Evolutionary conservation across 1,140 invertebrate species (phyloP).

Genomic region (Lasaia peninsularis): DNA sequence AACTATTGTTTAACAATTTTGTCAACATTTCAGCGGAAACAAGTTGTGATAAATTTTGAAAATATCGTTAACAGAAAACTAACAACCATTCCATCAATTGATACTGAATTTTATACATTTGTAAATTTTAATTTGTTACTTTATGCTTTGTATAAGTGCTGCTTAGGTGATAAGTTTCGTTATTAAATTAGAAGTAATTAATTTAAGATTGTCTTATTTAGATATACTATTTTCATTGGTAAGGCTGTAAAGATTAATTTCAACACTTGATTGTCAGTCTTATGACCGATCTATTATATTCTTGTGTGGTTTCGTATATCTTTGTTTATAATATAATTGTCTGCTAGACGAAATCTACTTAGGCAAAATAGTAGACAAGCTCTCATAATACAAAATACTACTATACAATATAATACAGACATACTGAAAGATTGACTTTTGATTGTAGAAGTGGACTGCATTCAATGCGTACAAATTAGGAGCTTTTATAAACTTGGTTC

Average conservation of each 20-base stretch:
- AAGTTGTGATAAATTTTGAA: not conserved
- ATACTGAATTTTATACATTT: not conserved
- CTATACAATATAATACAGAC: too few species aligned
- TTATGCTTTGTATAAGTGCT: constrained; percentile 9
- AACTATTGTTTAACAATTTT: too few species aligned
- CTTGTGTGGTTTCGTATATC: too few species aligned
- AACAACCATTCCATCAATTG: not conserved
- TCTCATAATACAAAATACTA: too few species aligned
- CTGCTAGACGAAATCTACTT: too few species aligned
- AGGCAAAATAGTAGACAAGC: too few species aligned
- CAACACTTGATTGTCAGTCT: not conserved
- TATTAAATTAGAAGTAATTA: not conserved
- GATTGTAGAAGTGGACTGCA: not conserved
- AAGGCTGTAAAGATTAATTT: not conserved
- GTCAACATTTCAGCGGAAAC: too few species aligned
- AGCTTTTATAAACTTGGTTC: not conserved
- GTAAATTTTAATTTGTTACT: not conserved
- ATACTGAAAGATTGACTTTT: not conserved
- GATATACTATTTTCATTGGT: not conserved
- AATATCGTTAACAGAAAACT: not conserved
- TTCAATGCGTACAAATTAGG: not conserved
- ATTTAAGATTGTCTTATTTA: too few species aligned
- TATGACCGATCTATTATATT: too few species aligned
- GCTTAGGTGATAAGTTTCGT: not conserved
- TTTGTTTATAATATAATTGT: too few species aligned